Conservation (phyloP, 1,140 invertebrate species). For the Heliothis subflexa region DNA sequence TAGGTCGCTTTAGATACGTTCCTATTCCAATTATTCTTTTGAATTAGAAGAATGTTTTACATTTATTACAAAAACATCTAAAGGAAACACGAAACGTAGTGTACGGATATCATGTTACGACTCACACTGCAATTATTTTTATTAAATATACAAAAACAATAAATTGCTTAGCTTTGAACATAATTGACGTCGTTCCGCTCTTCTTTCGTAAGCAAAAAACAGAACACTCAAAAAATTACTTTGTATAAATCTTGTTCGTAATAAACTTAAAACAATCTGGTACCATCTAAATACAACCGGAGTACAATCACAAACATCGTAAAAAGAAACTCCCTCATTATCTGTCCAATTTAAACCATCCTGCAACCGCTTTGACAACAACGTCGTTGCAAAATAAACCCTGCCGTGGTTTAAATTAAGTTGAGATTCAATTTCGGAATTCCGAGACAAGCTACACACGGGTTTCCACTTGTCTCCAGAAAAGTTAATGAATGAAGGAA, state of each 20-base stretch:
- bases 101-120: slow-evolving; percentile 6
- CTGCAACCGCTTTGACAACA: slow-evolving; percentile 28
- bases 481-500: slow-evolving; percentile 67
- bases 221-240: slow-evolving; percentile 24
- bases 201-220: slow-evolving; percentile 29
- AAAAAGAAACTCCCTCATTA: slow-evolving; percentile 53
- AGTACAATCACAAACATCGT: slow-evolving; percentile 48
- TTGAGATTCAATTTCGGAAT: slow-evolving; percentile 36
- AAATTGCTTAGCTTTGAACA: slow-evolving; percentile 20
- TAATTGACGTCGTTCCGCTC: slow-evolving; percentile 27
- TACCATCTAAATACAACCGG: slow-evolving; percentile 19
- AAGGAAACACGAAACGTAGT: not conserved
- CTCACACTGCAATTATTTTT: slow-evolving; percentile 8
- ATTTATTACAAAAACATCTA: not conserved
- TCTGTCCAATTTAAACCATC: slow-evolving; percentile 55
- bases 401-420: slow-evolving; percentile 21
- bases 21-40: not conserved
- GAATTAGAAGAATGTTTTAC: not conserved
- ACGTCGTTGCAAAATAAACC: slow-evolving; percentile 33
- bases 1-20: slow-evolving; percentile 26
- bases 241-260: slow-evolving; percentile 25
- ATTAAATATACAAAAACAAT: not conserved
- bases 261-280: slow-evolving; percentile 33
- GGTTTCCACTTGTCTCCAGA: slow-evolving; percentile 61
- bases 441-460: slow-evolving; percentile 48